phyloP scores from a whole-genome alignment of 2,797 vertebrate species.

The Mus spretus region DNA sequence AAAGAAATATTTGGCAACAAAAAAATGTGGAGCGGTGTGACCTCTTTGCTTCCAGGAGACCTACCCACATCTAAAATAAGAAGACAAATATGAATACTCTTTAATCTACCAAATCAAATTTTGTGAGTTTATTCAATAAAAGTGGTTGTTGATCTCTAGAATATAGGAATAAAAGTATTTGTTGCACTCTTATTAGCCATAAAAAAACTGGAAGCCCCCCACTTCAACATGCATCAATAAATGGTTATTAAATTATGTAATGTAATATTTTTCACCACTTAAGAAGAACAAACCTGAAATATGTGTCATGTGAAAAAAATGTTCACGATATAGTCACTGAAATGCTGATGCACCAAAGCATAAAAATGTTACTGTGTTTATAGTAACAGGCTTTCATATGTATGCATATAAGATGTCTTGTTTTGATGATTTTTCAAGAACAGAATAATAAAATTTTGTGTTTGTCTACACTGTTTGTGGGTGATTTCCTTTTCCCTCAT shows the following conservation, averaged over 20 bases:
- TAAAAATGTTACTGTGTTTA: constrained; percentile 4
- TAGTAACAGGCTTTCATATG: neutral
- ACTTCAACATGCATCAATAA: neutral
- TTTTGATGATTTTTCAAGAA: neutral
- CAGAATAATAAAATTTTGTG: neutral
- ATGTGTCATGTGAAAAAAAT: neutral
- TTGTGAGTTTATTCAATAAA: constrained; percentile 29
- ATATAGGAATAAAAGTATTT: neutral
- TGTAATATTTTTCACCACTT: neutral
- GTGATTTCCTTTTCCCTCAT: neutral
- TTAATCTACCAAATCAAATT: neutral
- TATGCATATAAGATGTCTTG: neutral
- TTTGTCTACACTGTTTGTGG: neutral
- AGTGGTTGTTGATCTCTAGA: neutral
- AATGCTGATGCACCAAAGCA: neutral
- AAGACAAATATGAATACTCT: neutral
- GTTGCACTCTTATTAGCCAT: neutral
- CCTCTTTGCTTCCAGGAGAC: neutral
- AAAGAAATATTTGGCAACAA: neutral
- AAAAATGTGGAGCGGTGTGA: too few relatives aligned
- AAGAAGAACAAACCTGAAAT: neutral
- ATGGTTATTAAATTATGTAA: constrained; percentile 6
- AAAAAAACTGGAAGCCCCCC: neutral
- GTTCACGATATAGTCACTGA: neutral
- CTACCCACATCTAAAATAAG: neutral